Evolutionary conservation across 2,797 vertebrate species (phyloP).

Genomic region (Brachyrhaphis roseni): DNA sequence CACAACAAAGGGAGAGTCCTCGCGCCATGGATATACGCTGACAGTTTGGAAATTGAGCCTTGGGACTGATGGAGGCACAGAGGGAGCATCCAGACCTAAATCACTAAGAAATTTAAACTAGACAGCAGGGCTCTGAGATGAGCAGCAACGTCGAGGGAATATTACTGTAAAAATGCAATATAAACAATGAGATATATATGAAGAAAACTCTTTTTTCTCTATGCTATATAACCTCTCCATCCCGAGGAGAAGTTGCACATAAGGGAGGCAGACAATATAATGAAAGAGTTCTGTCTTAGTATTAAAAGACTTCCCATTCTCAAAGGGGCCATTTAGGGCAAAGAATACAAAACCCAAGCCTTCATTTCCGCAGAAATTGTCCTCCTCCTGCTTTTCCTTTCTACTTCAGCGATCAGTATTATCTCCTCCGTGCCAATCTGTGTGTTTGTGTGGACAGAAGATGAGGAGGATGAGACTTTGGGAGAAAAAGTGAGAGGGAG

Average conservation of each 20-base stretch:
- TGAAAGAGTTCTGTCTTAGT: conserved; percentile 45
- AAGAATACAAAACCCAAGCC: conserved; percentile 34
- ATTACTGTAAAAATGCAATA: conserved; percentile 58
- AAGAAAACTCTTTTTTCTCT: conserved; percentile 12
- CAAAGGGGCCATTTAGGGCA: conserved; percentile 52
- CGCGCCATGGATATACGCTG: conserved; percentile 54
- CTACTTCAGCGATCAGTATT: conserved; percentile 49
- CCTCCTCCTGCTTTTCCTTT: conserved; percentile 27
- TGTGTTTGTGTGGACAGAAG: conserved; percentile 37
- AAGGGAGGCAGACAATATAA: conserved; percentile 31
- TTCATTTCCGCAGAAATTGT: conserved; percentile 47
- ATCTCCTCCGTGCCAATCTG: conserved; percentile 52
- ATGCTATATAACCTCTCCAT: conserved; percentile 48
- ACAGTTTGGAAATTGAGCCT: conserved; percentile 70
- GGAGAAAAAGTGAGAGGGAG: neutral
- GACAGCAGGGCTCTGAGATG: conserved; percentile 28
- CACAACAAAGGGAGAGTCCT: conserved; percentile 43
- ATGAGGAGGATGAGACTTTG: conserved; percentile 33
- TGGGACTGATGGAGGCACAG: conserved; percentile 55
- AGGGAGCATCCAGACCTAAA: conserved; percentile 42
- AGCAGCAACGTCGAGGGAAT: conserved; percentile 31
- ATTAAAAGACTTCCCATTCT: conserved; percentile 52
- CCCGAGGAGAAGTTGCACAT: conserved; percentile 24
- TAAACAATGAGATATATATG: conserved; percentile 31
- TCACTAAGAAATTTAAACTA: conserved; percentile 49